These are phyloP conservation scores for Bothrops jararaca DNA, from an alignment of 2,113 vertebrate genomes.

Conservation along the genomic window DNA sequence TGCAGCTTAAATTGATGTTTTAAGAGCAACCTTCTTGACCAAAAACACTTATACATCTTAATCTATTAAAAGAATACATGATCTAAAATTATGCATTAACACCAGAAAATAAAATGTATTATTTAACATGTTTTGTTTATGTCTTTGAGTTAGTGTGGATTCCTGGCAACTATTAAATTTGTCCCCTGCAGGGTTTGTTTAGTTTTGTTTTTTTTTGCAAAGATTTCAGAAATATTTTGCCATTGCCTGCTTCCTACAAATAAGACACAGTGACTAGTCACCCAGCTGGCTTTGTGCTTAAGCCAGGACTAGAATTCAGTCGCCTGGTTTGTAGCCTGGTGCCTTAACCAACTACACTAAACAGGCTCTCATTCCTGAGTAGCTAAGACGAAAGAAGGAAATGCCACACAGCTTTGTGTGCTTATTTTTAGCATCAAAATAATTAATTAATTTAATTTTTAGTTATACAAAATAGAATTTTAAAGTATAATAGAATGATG, in stretches of 20 bases:
- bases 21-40: background rate
- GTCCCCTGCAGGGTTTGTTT: background rate
- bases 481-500: background rate
- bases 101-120: background rate
- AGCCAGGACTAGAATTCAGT: background rate
- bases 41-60: background rate
- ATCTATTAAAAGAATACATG: background rate
- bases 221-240: background rate
- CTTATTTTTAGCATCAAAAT: background rate
- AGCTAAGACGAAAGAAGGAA: background rate
- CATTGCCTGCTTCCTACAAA: background rate
- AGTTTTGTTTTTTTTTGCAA: background rate
- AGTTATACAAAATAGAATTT: fast-evolving
- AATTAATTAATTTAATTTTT: background rate
- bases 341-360: background rate
- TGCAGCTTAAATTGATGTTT: background rate
- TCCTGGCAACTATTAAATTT: background rate
- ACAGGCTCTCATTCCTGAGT: background rate
- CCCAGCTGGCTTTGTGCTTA: background rate
- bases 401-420: background rate
- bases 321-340: background rate
- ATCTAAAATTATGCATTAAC: background rate
- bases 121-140: background rate
- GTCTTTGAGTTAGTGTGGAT: background rate
- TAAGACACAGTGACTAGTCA: background rate